Evolutionary conservation across 1,140 invertebrate genomes (phyloP), one percentile per base, ranked within the genome.

Genomic region (Drosophila kohkoa): DNA sequence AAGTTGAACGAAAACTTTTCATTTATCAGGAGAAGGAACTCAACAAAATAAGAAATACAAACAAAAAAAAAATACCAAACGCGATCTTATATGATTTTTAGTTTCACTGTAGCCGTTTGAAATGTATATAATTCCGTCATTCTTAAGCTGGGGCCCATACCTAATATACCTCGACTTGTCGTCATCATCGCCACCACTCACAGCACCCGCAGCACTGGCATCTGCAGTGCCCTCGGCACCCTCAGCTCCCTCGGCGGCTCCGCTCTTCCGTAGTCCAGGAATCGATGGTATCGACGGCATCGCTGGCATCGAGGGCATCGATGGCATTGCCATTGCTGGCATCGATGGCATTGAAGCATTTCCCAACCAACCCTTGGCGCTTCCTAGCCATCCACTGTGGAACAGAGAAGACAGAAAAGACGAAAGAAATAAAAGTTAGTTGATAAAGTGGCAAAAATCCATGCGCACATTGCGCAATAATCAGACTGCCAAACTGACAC

Each of bases 281-380:
- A 96, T 96, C 3, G 94, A 92, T 82, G 92, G 92, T 79, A 92
- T 92, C 70, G 92, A 88, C 54, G 92, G 92, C 92, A 92, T 92
- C 30, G 94, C 81, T 83, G 91, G 91, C 91, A 92, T 92, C 59
- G 91, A 66, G 46, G 92, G 92, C 90, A 92, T 92, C 70, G 92
- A 86, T 57, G 89, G 89, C 90, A 92, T 92, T 68, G 91, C 89
- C 91, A 92, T 92, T 15, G 92, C 82, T 62, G 92, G 91, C 74
- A 92, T 92, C 55, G 92, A 91, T 55, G 82, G 82, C 79, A 87
- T 87, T 63, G 82, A 87, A 41, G 91, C 92, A 69, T 83, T 91
- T 52, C 91, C 94, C 63, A 96, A 95, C 96, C 96, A 97, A 7
- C 96, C 96, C 93, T 97, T 97, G 41, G 97, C 96, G 82, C 96